Conservation (phyloP, 2,113 vertebrate genomes). For the Oryzias melastigma region DNA sequence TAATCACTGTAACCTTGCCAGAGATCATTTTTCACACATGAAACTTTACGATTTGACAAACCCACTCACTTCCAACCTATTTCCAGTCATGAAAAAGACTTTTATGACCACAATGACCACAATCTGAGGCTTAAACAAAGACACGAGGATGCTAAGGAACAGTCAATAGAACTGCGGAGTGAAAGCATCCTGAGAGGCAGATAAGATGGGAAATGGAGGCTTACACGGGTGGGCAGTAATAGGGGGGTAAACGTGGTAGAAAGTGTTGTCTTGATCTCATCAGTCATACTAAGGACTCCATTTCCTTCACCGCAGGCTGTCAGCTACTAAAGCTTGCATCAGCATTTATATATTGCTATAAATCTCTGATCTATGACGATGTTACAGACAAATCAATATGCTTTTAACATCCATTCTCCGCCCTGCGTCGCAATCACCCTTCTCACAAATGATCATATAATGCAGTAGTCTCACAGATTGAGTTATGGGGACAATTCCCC, state of each 20-base stretch:
- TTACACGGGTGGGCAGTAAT: constrained; percentile 3
- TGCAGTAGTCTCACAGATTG: constrained; percentile 68
- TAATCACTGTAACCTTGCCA: constrained; percentile 62
- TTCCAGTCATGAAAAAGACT: constrained; percentile 34
- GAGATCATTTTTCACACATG: constrained; percentile 40
- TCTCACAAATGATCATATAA: constrained; percentile 78
- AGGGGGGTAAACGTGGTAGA: constrained; percentile 44
- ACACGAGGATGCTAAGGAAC: constrained; percentile 43
- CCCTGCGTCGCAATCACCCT: constrained; percentile 61
- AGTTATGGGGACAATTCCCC: constrained; percentile 80
- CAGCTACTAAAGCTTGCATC: constrained; percentile 62
- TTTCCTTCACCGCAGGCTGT: constrained; percentile 69
- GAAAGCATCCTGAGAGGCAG: constrained; percentile 44
- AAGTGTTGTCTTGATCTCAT: constrained; percentile 68
- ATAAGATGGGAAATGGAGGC: constrained; percentile 46
- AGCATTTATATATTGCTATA: constrained; percentile 74
- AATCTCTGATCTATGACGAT: constrained; percentile 77
- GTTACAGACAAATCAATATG: constrained; percentile 82
- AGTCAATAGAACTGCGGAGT: constrained; percentile 52
- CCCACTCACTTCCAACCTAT: constrained; percentile 23
- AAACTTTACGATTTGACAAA: constrained; percentile 26
- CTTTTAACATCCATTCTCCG: constrained; percentile 81
- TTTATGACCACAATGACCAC: constrained; percentile 45
- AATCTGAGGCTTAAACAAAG: constrained; percentile 52
- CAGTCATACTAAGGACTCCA: constrained; percentile 73